Conservation (phyloP, 2,888 invertebrate species). For the Idaea dimidiata region DNA sequence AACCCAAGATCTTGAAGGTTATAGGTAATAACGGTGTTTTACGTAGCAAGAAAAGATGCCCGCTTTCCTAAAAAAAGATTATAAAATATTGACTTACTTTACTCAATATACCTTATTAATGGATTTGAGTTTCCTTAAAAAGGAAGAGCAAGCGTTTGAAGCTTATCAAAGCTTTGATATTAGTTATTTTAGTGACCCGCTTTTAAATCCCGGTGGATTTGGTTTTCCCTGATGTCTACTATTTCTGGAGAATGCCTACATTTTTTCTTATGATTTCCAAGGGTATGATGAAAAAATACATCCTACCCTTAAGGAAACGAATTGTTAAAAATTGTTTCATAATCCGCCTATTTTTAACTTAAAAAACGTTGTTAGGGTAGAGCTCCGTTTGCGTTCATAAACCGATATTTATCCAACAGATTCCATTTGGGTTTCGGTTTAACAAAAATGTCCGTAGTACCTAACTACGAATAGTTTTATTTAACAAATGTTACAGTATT, state of each 20-base stretch:
- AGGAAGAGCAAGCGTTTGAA: conserved; percentile 27
- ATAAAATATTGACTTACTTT: conserved; percentile 32
- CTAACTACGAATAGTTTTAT: conserved; percentile 10
- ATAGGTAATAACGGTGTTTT: conserved; percentile 25
- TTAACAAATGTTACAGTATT: conserved; percentile 9
- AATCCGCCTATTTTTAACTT: neutral
- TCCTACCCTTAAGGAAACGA: neutral
- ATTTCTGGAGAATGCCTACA: conserved; percentile 6
- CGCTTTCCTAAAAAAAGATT: conserved; percentile 40
- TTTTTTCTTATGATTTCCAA: conserved; percentile 29
- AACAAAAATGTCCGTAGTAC: neutral
- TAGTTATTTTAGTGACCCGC: conserved; percentile 36
- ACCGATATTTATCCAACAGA: neutral
- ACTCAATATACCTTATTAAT: conserved; percentile 31
- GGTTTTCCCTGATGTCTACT: conserved; percentile 4
- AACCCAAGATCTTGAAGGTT: conserved; percentile 21
- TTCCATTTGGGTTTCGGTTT: neutral
- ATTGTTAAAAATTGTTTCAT: neutral
- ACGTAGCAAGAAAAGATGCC: conserved; percentile 23
- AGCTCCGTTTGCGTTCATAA: neutral
- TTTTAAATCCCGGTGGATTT: conserved; percentile 24
- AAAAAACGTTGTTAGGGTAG: neutral
- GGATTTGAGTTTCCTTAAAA: conserved; percentile 26
- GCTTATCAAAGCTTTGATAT: conserved; percentile 32
- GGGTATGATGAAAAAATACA: neutral